Evolutionary conservation across 37 sponge, comb jelly and placozoan species (phyloP).

Genomic region (Corticium candelabrum): DNA sequence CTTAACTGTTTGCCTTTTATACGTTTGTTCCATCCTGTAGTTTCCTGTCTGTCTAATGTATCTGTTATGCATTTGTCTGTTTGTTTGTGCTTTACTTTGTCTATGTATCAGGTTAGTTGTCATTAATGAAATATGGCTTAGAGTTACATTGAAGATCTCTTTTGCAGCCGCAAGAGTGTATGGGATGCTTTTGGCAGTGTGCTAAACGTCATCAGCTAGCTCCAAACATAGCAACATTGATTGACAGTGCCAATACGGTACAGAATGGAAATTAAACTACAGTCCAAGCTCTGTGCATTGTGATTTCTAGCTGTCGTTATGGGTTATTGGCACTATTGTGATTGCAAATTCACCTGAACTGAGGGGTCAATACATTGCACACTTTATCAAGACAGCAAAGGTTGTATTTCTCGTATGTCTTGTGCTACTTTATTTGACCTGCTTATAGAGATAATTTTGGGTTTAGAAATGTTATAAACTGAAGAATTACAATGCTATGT

Average conservation of each 20-base stretch:
- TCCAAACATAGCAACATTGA: neutral
- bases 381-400: conserved; percentile 67
- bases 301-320: conserved; percentile 26
- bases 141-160: too few relatives aligned
- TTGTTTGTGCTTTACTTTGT: too few relatives aligned
- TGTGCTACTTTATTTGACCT: neutral
- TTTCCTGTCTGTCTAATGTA: neutral
- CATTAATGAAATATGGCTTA: too few relatives aligned
- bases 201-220: neutral
- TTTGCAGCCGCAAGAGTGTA: neutral
- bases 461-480: neutral
- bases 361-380: conserved; percentile 33
- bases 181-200: neutral
- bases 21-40: too few relatives aligned
- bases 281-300: neutral
- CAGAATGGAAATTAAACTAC: neutral
- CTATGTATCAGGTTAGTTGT: too few relatives aligned
- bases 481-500: neutral
- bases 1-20: too few relatives aligned
- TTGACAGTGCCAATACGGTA: neutral
- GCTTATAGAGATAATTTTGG: too few relatives aligned
- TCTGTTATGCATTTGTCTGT: too few relatives aligned
- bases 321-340: conserved; percentile 32
- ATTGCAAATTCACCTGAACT: conserved; percentile 28
- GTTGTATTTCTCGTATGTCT: conserved; percentile 7